Conservation (phyloP, 1,140 invertebrate species). For the Aplysia californica region DNA sequence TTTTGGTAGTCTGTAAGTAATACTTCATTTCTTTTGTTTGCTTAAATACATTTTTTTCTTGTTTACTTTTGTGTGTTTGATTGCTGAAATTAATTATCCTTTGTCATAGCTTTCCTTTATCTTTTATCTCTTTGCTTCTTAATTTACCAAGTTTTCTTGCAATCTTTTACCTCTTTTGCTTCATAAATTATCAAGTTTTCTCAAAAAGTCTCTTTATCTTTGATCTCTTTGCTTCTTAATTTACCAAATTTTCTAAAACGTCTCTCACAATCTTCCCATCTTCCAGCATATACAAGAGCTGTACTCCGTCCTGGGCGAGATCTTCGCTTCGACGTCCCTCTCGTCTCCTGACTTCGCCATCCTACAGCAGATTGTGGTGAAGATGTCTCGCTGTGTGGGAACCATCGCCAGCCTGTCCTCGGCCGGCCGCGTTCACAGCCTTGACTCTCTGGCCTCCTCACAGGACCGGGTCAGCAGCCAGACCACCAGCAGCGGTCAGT, state of each 20-base stretch:
- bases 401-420: slow-evolving; percentile 58
- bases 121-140: neutral
- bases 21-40: neutral
- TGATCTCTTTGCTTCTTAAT: neutral
- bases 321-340: slow-evolving; percentile 46
- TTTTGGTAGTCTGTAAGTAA: too few species aligned
- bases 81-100: neutral
- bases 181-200: too few species aligned
- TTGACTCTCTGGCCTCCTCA: slow-evolving; percentile 49
- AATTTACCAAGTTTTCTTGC: neutral
- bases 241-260: too few species aligned
- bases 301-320: slow-evolving; percentile 49
- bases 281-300: slow-evolving; percentile 60
- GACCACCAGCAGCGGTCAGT: slow-evolving; percentile 25
- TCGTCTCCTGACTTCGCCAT: slow-evolving; percentile 46
- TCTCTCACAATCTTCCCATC: too few species aligned
- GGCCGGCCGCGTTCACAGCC: slow-evolving; percentile 45
- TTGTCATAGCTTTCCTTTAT: too few species aligned
- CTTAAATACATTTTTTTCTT: neutral
- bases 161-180: neutral
- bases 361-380: slow-evolving; percentile 47
- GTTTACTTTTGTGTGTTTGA: neutral
- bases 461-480: slow-evolving; percentile 29
- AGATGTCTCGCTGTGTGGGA: slow-evolving; percentile 49
- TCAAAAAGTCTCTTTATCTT: too few species aligned